phyloP scores from a whole-genome alignment of 2,888 invertebrate species.

The Drosophila colorata region DNA sequence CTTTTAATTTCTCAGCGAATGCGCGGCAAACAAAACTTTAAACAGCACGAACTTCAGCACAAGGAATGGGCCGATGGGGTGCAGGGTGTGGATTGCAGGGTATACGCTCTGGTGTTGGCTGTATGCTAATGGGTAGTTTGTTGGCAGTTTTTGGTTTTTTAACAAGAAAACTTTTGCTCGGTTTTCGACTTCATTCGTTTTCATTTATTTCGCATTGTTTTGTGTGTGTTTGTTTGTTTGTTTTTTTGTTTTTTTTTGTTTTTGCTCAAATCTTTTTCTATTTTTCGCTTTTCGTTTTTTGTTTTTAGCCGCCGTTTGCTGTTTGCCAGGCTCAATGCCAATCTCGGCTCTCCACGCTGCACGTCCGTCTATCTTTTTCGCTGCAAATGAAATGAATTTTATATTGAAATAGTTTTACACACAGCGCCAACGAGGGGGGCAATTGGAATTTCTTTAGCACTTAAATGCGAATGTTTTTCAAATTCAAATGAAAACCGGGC shows the following conservation, averaged over 20 bases:
- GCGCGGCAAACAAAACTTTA: conserved; percentile 46
- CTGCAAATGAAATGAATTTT: conserved; percentile 73
- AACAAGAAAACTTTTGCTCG: conserved; percentile 69
- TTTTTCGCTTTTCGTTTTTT: conserved; percentile 2
- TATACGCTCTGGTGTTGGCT: background rate
- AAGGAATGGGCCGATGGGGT: background rate
- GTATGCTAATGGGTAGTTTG: conserved; percentile 37
- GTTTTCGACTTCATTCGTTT: conserved; percentile 69
- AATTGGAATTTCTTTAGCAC: conserved; percentile 56
- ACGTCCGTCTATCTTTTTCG: background rate
- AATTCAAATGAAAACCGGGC: conserved; percentile 32
- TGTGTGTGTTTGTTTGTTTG: conserved; percentile 12
- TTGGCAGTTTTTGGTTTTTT: conserved; percentile 49
- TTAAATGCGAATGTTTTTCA: conserved; percentile 44
- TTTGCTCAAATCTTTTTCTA: conserved; percentile 1
- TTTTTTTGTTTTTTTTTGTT: conserved; percentile 14
- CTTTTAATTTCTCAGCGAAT: conserved; percentile 45
- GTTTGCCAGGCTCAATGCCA: conserved; percentile 25
- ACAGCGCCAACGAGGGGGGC: conserved; percentile 13
- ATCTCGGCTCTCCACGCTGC: conserved; percentile 1
- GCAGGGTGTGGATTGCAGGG: background rate
- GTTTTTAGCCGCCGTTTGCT: background rate
- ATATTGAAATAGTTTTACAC: conserved; percentile 75
- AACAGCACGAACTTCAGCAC: conserved; percentile 29
- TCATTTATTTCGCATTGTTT: conserved; percentile 66